Base-by-base conservation (phyloP, 2,113 vertebrate genomes). In the Seriola quinqueradiata region DNA sequence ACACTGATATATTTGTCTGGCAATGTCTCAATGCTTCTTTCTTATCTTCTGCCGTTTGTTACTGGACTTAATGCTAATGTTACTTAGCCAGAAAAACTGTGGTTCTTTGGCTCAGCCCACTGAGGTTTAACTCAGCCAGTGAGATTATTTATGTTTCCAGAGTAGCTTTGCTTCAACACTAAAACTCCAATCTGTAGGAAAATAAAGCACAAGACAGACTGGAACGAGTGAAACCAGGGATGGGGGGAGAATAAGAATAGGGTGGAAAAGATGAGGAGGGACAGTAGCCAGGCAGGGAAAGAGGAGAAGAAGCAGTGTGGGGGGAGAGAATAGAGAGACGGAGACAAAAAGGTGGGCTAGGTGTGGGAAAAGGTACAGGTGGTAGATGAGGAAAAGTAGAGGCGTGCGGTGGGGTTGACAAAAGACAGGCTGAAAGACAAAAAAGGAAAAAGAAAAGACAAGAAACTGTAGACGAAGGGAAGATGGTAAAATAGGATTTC, bases 81-180 rank as follows among this genome's bases (percentile, higher is more conserved):
- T 48, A 58, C 71, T 55, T 9, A 79, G 48, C 72, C 48, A 82
- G 66, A 83, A 70, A 66, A 70, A 61, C 16, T 61, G 66, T 2
- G 19, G 70, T 60, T 80, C 57, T 46, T 32, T 66, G 54, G 65
- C 78, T 75, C 50, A 25, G 77, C 63, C 67, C 10, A 2, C 59
- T 58, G 70, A 75, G 17, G 44, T 81, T 84, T 77, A 70, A 85
- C 74, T n/a, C 72, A 80, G 55, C 57, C 71, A 75, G 63, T 19
- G 55, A 75, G 71, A 82, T 81, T 83, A 85, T 89, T 87, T 84
- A 66, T 86, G 78, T 84, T 87, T 89, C 89, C 85, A 89, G 60
- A 81, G 52, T 3, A 25, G 77, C 71, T 65, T 54, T 42, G 34
- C 67, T 32, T 64, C 57, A 21, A 42, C 19, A 23, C 23, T 81